phyloP scores from a whole-genome alignment of 2,113 vertebrate genomes.

The Uria lomvia region DNA sequence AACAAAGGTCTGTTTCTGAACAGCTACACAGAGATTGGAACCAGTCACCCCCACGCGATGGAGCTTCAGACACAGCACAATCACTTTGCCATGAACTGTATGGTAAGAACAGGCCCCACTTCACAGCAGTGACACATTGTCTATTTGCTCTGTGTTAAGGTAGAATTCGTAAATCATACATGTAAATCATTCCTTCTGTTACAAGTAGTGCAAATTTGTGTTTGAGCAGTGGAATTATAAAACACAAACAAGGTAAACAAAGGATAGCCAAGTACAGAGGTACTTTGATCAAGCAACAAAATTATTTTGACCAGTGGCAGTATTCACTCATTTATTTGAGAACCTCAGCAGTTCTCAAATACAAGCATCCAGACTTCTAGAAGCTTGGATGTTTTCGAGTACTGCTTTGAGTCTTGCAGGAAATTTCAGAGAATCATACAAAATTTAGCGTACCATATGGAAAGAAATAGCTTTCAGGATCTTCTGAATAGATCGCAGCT shows the following conservation, averaged over 20 bases:
- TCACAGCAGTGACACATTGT: background rate
- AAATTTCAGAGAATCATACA: background rate
- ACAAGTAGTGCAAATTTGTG: background rate
- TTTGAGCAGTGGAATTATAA: background rate
- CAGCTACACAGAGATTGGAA: constrained; percentile 95
- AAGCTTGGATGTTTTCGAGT: background rate
- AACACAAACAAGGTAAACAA: background rate
- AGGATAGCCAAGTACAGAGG: background rate
- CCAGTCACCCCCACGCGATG: constrained; percentile 90
- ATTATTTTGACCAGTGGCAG: background rate
- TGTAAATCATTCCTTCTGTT: background rate
- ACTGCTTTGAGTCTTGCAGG: background rate
- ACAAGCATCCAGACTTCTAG: background rate
- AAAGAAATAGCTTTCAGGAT: background rate
- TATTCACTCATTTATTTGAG: background rate
- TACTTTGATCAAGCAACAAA: background rate
- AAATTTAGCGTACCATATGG: background rate
- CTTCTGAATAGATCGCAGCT: background rate
- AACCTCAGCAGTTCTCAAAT: background rate
- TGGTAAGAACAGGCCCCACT: constrained; percentile 81
- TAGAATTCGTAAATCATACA: background rate
- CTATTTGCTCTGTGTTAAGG: background rate
- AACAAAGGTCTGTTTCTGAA: constrained; percentile 98
- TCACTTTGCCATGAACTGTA: constrained; percentile 99
- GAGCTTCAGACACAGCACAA: constrained; percentile 98